Evolutionary conservation across 2,113 vertebrate genomes (phyloP).

Genomic region (Eonycteris spelaea): DNA sequence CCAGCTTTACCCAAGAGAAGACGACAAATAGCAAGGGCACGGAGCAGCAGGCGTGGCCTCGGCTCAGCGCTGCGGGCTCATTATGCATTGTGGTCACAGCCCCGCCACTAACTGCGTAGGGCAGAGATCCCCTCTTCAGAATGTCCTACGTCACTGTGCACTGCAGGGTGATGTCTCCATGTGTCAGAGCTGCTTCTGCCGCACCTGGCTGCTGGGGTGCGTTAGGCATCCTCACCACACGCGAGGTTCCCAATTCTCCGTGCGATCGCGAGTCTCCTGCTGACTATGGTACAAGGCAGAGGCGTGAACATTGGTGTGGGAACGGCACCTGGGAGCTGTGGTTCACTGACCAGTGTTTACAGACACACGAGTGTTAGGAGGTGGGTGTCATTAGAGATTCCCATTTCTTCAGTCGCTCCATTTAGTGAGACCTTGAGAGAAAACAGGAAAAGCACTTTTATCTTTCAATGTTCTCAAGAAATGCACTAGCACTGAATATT

Average conservation of each 20-base stretch:
- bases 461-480: not conserved
- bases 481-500: not conserved
- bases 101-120: not conserved
- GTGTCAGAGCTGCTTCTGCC: not conserved
- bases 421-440: conserved; percentile 26
- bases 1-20: not conserved
- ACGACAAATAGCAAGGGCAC: not conserved
- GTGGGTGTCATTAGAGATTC: not conserved
- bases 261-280: not conserved
- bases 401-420: not conserved
- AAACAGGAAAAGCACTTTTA: not conserved
- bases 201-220: not conserved
- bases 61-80: not conserved
- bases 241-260: not conserved
- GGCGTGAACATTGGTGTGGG: not conserved
- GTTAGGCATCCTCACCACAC: conserved; percentile 39
- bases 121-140: conserved; percentile 57
- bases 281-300: not conserved
- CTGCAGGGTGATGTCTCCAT: not conserved
- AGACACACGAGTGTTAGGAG: not conserved
- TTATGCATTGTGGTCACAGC: not conserved
- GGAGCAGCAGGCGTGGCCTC: not conserved
- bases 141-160: not conserved
- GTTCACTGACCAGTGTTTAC: not conserved
- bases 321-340: not conserved